Evolutionary conservation across 2,113 vertebrate species (phyloP), one percentile per base, ranked within the genome.

Genomic region (Eleginops maclovinus): DNA sequence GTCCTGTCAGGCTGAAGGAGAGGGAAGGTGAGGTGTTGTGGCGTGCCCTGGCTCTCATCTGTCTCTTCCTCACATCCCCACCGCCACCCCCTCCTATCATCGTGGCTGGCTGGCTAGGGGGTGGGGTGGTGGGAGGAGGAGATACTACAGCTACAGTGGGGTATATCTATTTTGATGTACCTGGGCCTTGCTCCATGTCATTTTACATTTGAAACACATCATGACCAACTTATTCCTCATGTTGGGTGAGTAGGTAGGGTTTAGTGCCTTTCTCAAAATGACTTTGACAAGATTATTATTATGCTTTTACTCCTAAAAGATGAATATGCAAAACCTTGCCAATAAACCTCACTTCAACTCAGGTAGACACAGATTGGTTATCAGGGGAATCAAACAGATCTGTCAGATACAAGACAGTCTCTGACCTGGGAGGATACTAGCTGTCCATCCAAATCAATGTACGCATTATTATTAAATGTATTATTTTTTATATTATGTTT

Each of bases 1-100:
- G 92, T 61, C 90, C 92, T 93, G 90, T 96, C 94, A 92, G 91
- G 87, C 92, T 95, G 94, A 95, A 96, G 94, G 95, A 95, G 96
- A 97, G 91, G 94, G 94, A 94, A 96, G 96, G 96, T 95, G 96
- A 96, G 96, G 95, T 95, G 96, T 94, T 82, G 88, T 90, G 93
- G 93, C 81, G 89, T 82, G 78, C 72, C 80, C 90, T 66, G 82
- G 61, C 74, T 73, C 92, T 95, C 95, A 95, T 96, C 91, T 88
- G 79, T 96, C 95, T 95, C 77, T 4, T 89, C 90, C 88, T 86
- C 88, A n/a, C 36, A 26, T 44, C 65, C 89, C 87, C 86, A 85
- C 89, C 88, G 87, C 89, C 40, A 22, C 88, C 63, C 88, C 87
- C 87, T 86, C 89, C 90, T 89, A 84, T 93, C 93, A 93, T 83